phyloP scores from a whole-genome alignment of 2,113 vertebrate species.

The Hiodon alosoides region DNA sequence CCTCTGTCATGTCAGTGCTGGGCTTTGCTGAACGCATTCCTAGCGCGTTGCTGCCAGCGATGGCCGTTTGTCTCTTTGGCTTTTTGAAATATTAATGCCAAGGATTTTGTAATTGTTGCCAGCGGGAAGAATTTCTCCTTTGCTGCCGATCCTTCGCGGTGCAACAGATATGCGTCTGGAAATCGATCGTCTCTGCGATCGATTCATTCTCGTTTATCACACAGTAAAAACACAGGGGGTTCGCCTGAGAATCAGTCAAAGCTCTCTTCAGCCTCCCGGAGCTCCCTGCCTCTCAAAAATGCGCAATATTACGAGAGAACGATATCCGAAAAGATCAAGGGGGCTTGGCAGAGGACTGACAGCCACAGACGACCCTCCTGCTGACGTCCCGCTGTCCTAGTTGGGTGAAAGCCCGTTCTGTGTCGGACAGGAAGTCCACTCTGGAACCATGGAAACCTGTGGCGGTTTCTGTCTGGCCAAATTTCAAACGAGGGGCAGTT shows the following conservation, averaged over 20 bases:
- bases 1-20: not conserved
- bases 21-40: not conserved
- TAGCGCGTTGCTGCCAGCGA: not conserved
- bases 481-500: not conserved
- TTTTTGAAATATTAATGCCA: constrained; percentile 6
- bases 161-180: constrained; percentile 7
- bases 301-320: no score
- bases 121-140: not conserved
- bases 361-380: no score
- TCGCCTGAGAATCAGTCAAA: no score
- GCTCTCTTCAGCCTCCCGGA: no score
- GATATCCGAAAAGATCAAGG: no score
- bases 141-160: not conserved
- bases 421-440: not conserved
- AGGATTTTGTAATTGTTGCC: not conserved
- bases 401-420: not conserved
- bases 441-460: not conserved
- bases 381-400: not conserved
- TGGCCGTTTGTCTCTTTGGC: not conserved
- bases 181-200: not conserved
- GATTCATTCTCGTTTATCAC: constrained; percentile 4
- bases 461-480: not conserved
- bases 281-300: no score
- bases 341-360: no score
- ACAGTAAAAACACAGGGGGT: no score